A percentile compares a stretch with the other conserved stretches of the same genome.
These are phyloP conservation scores for Polia nebulosa DNA, from an alignment of 2,888 invertebrate species.

Conservation along the genomic window DNA sequence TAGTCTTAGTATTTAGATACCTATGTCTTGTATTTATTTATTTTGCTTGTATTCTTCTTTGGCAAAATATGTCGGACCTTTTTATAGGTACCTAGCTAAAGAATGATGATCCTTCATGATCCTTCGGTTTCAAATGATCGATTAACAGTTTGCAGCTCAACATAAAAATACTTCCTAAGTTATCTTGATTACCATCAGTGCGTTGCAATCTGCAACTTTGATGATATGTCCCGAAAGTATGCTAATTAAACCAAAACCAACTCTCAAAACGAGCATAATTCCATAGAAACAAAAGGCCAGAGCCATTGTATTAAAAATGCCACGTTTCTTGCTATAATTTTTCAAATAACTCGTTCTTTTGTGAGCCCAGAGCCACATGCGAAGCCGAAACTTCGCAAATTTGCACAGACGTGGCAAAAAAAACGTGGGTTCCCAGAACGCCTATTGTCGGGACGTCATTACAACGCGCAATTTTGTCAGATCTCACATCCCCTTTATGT, in stretches of 20 bases:
- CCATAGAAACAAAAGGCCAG: constrained; percentile 26
- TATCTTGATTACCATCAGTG: neutral
- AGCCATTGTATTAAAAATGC: constrained; percentile 63
- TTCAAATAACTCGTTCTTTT: constrained; percentile 67
- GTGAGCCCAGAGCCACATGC: constrained; percentile 78
- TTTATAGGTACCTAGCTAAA: neutral
- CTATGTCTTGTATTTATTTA: neutral
- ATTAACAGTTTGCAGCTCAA: too few species aligned
- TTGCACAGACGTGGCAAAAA: constrained; percentile 87
- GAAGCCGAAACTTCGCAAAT: constrained; percentile 80
- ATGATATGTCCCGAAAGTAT: constrained; percentile 17
- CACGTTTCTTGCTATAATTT: constrained; percentile 55
- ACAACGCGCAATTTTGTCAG: constrained; percentile 87
- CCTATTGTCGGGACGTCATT: constrained; percentile 86
- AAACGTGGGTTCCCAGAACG: constrained; percentile 83
- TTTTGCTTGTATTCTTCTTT: neutral
- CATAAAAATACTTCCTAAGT: neutral
- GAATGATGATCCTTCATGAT: neutral
- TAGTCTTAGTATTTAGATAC: too few species aligned
- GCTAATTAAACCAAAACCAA: constrained; percentile 37
- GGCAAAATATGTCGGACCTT: too few species aligned
- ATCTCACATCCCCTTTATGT: constrained; percentile 88
- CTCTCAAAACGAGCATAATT: constrained; percentile 35
- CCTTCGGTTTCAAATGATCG: neutral
- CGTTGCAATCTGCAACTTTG: neutral